phyloP scores from a whole-genome alignment of 2,113 vertebrate genomes.

The Kryptolebias marmoratus region DNA sequence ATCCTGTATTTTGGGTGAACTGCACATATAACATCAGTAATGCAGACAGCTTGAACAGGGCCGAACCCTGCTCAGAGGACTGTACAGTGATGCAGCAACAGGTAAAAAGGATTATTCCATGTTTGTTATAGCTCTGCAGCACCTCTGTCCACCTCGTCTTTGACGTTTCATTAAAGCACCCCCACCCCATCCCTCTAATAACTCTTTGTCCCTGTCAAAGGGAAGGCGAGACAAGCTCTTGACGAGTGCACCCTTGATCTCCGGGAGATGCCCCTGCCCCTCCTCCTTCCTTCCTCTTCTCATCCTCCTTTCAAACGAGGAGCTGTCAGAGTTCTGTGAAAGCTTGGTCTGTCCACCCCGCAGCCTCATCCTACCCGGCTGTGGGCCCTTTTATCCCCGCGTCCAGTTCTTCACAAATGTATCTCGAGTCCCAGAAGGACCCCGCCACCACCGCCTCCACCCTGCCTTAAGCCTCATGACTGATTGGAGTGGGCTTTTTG shows the following conservation, averaged over 20 bases:
- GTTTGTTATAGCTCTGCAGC: constrained; percentile 8
- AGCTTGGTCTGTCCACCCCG: constrained; percentile 26
- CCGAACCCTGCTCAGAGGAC: background rate
- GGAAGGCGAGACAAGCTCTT: constrained; percentile 53
- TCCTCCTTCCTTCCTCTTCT: constrained; percentile 34
- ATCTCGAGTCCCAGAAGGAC: constrained; percentile 21
- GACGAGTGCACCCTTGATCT: constrained; percentile 68
- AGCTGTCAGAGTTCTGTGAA: constrained; percentile 54
- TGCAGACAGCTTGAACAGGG: constrained; percentile 14
- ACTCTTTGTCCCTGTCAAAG: constrained; percentile 45
- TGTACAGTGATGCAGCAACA: constrained; percentile 1
- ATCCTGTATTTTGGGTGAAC: background rate
- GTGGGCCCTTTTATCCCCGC: constrained; percentile 41
- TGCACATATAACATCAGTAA: constrained; percentile 14
- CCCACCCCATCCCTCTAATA: background rate
- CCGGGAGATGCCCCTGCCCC: constrained; percentile 35
- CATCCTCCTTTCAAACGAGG: constrained; percentile 26
- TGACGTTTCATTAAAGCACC: constrained; percentile 34
- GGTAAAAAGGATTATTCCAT: constrained; percentile 26
- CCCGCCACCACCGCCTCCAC: constrained; percentile 5
- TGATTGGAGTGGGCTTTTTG: constrained; percentile 29
- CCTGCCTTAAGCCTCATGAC: constrained; percentile 4
- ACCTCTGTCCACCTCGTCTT: constrained; percentile 11
- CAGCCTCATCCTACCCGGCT: constrained; percentile 15
- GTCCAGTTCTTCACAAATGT: constrained; percentile 2